These are phyloP conservation scores for Pelvicachromis taeniatus DNA, from an alignment of 2,113 vertebrate genomes.

Conservation along the genomic window DNA sequence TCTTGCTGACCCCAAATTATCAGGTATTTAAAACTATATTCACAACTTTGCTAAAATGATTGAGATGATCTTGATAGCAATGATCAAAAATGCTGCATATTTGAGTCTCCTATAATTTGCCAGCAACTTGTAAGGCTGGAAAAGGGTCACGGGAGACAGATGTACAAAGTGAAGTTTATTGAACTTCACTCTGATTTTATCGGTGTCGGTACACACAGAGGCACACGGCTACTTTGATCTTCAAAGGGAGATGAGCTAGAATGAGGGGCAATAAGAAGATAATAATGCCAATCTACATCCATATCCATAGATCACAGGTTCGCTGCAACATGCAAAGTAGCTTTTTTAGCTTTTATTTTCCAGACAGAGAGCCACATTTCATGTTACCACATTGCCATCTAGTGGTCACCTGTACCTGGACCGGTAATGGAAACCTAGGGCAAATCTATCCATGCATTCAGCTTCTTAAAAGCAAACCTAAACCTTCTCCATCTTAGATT, in stretches of 20 bases:
- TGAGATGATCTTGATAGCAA: not conserved
- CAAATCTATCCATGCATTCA: not conserved
- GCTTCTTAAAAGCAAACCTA: not conserved
- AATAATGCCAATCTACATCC: conserved; percentile 61
- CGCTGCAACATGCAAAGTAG: not conserved
- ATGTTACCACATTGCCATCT: conserved; percentile 66
- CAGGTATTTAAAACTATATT: not conserved
- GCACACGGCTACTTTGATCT: conserved; percentile 65
- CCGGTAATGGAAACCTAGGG: not conserved
- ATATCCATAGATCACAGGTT: conserved; percentile 52
- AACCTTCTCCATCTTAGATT: not conserved
- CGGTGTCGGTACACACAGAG: conserved; percentile 58
- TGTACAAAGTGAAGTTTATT: conserved; percentile 60
- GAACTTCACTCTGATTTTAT: conserved; percentile 67
- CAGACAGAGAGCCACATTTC: not conserved
- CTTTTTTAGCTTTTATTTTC: not conserved
- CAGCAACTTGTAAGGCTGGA: not conserved
- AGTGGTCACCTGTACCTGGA: conserved; percentile 7
- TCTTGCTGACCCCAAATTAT: not conserved
- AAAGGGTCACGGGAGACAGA: not conserved
- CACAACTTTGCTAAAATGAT: not conserved
- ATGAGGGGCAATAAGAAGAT: conserved; percentile 66
- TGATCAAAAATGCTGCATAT: not conserved
- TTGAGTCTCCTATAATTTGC: not conserved
- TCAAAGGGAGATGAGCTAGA: conserved; percentile 71